Evolutionary conservation across 1,140 invertebrate species (phyloP).

Genomic region (Bombus waltoni): DNA sequence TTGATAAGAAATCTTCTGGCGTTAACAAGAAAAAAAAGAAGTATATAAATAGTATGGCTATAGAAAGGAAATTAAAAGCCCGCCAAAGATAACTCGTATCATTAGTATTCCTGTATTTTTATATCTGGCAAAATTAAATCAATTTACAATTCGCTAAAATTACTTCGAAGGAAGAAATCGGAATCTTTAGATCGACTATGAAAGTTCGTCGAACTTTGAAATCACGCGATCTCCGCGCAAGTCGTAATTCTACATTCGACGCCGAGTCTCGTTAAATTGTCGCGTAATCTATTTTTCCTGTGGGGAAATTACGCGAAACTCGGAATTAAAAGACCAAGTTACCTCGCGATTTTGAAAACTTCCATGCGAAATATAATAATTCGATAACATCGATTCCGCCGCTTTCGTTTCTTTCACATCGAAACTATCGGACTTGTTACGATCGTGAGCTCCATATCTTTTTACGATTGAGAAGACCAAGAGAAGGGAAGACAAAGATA

Average conservation of each 20-base stretch:
- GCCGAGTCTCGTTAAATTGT: background rate
- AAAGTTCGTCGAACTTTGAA: background rate
- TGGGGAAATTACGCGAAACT: background rate
- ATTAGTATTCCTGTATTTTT: too few species aligned
- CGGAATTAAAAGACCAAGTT: background rate
- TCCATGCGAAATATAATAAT: background rate
- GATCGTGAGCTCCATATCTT: too few species aligned
- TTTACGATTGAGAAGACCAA: too few species aligned
- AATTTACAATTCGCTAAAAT: background rate
- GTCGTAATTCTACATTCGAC: background rate
- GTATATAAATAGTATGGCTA: too few species aligned
- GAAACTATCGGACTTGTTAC: too few species aligned
- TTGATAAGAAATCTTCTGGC: too few species aligned
- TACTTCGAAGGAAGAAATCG: background rate
- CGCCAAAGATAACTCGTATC: too few species aligned
- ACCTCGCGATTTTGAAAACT: background rate
- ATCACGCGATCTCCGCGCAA: background rate
- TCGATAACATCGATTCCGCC: too few species aligned
- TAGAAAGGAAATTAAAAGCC: too few species aligned
- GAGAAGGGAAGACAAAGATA: too few species aligned
- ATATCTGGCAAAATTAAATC: background rate
- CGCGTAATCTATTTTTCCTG: background rate
- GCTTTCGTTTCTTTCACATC: too few species aligned
- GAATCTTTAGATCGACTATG: background rate
- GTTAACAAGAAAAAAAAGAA: too few species aligned